Conservation (phyloP, 1,140 invertebrate genomes). For the Aphaenogaster floridana region DNA sequence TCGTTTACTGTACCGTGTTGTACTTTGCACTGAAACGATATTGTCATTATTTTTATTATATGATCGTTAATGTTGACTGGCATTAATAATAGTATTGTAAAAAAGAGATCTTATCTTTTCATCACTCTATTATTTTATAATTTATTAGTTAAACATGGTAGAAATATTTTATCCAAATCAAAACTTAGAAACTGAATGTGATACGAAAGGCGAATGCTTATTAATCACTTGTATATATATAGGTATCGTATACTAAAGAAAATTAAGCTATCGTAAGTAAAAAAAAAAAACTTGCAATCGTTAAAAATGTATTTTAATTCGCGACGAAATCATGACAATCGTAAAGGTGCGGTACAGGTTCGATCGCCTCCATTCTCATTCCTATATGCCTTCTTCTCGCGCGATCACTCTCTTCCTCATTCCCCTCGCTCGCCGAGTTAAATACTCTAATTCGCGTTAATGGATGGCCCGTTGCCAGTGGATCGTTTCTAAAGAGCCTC, state of each 20-base stretch:
- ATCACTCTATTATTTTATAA: neutral
- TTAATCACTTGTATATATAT: neutral
- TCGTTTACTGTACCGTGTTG: neutral
- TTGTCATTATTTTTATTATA: neutral
- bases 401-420: conserved; percentile 46
- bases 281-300: neutral
- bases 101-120: neutral
- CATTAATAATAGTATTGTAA: neutral
- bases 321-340: conserved; percentile 46
- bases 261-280: neutral
- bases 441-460: conserved; percentile 85
- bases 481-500: conserved; percentile 73
- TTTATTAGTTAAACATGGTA: too few species aligned
- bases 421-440: conserved; percentile 74
- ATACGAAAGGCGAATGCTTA: neutral
- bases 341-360: neutral
- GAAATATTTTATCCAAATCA: neutral
- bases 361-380: conserved; percentile 63
- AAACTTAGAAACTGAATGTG: neutral
- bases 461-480: conserved; percentile 82
- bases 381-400: conserved; percentile 19
- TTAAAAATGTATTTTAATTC: neutral
- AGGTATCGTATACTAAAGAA: neutral
- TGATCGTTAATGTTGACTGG: neutral
- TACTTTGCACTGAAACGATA: neutral